Evolutionary conservation across 1,140 invertebrate genomes (phyloP), one percentile per base, ranked within the genome.

Genomic region (Polypedilum pembai): DNA sequence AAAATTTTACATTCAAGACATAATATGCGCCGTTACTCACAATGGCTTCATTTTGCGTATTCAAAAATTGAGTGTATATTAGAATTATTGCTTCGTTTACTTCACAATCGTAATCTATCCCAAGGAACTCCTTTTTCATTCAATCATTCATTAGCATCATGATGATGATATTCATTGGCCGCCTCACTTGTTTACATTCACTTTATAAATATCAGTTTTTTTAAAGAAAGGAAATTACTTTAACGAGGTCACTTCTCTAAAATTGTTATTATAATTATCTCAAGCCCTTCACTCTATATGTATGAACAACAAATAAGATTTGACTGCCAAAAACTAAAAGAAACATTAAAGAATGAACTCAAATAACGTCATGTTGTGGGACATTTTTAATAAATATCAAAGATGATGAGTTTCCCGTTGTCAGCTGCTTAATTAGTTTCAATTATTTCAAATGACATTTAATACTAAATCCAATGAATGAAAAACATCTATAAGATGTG

Each of bases 381-480:
- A 45, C 17, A 66, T 66, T 66, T 69, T 69, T 69, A 69, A 21
- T 21, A 69, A 69, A 18, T 20, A 3, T 56, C 10, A 17, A 56
- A 20, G 65, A 18, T 20, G 65, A 20, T 21, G 65, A 8, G 65
- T 21, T 7, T 21, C 45, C 45, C 12, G n/a, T 18, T 69, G 65
- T 69, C 65, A 69, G n/a, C 18, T 21, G 65, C 65, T 69, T 69
- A 69, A 69, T 69, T 69, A 69, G 65, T 69, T 69, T 20, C 65
- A 69, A 69, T 69, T 69, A 69, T 69, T 69, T 18, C 65, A 21
- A 56, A 56, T n/a, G 45, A 56, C n/a, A 56, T n/a, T n/a, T n/a
- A 12, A 56, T 15, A 56, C 10, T 33, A 33, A 33, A 33, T 33
- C 24, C 24, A 33, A 33, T 5, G 24, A 33, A 33, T 33, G 24